Evolutionary conservation across 1,140 invertebrate genomes (phyloP).

Genomic region (Diabrotica undecimpunctata): DNA sequence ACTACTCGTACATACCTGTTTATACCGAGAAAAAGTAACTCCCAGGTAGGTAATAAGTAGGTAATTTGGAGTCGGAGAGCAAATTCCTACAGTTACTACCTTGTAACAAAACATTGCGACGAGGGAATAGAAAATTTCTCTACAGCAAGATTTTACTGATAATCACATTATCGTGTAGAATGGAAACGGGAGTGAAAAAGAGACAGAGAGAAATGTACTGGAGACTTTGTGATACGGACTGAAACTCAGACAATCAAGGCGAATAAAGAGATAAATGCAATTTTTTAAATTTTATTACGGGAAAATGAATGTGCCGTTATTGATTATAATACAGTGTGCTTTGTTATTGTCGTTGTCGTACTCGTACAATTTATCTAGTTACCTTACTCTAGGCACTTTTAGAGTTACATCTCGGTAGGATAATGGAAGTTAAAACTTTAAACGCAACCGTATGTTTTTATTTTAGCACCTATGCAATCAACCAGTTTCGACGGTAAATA

Average conservation of each 20-base stretch:
- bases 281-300: not conserved
- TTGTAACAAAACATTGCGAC: conserved; percentile 12
- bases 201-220: not conserved
- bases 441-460: no score
- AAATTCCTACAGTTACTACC: conserved; percentile 10
- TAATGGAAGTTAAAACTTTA: no score
- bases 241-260: not conserved
- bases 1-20: not conserved
- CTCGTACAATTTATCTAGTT: no score
- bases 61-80: not conserved
- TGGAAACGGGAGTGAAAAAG: not conserved
- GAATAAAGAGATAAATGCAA: not conserved
- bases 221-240: not conserved
- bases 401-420: no score
- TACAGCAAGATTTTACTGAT: conserved; percentile 6
- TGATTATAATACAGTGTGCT: no score
- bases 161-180: conserved; percentile 12
- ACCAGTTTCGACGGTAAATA: no score
- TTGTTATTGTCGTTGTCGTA: no score
- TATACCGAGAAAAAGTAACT: not conserved
- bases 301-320: not conserved
- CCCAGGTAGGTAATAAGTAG: not conserved
- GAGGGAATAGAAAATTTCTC: conserved; percentile 1
- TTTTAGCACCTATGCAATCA: no score
- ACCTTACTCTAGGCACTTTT: no score